Percentiles rank a stretch among this genome's conserved stretches.
Evolutionary conservation across 2,797 vertebrate species (phyloP).

Genomic region (Sebastiscus albofasciatus): DNA sequence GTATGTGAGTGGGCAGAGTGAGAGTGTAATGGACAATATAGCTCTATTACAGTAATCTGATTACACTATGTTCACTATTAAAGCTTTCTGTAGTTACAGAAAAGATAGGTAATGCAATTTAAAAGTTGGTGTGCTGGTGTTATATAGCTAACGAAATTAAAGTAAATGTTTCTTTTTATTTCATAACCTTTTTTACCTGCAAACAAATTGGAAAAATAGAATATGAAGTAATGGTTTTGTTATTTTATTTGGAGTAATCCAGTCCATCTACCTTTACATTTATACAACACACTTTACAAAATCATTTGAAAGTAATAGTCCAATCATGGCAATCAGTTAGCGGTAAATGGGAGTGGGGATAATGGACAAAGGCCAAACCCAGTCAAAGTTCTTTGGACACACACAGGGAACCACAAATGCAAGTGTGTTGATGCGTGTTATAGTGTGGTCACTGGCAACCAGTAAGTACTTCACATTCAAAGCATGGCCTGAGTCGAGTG

Average conservation of each 20-base stretch:
- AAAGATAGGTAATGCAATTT: neutral
- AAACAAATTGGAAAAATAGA: neutral
- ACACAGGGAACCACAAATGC: constrained; percentile 93
- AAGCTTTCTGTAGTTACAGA: neutral
- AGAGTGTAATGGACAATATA: constrained; percentile 28
- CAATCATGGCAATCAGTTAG: constrained; percentile 35
- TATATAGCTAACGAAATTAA: neutral
- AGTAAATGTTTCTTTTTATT: neutral
- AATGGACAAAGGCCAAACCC: constrained; percentile 90
- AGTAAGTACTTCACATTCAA: constrained; percentile 44
- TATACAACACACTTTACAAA: neutral
- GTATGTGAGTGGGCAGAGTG: constrained; percentile 14
- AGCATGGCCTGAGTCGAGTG: neutral
- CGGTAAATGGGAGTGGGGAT: constrained; percentile 86
- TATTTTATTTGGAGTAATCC: neutral
- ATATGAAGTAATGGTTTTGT: neutral
- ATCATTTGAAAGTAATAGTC: constrained; percentile 44
- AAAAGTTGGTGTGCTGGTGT: neutral
- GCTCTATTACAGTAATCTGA: constrained; percentile 16
- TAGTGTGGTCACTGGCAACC: constrained; percentile 73
- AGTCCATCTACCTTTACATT: constrained; percentile 1
- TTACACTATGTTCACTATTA: neutral
- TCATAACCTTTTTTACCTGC: neutral
- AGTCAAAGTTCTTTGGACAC: constrained; percentile 89
- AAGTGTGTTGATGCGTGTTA: constrained; percentile 77